Percentiles rank a stretch among this genome's conserved stretches.
These are phyloP conservation scores for Cheirogaleus major DNA, from an alignment of 2,797 vertebrate genomes.

Conservation along the genomic window DNA sequence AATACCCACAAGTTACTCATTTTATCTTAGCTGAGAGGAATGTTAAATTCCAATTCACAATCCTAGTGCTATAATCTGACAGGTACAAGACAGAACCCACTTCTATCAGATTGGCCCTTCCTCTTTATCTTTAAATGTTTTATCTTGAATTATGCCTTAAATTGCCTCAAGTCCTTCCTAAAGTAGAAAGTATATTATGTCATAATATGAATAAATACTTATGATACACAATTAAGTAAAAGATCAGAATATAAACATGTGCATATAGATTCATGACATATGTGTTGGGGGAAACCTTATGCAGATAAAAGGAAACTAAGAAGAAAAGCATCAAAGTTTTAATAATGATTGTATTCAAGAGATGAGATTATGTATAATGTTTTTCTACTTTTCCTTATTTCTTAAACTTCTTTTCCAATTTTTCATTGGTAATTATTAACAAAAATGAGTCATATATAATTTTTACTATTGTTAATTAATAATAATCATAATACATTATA, in stretches of 20 bases:
- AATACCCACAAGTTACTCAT: neutral
- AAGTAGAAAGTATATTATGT: neutral
- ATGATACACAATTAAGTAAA: neutral
- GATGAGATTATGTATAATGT: neutral
- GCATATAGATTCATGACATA: neutral
- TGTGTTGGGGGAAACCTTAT: neutral
- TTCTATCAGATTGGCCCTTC: neutral
- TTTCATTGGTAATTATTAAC: neutral
- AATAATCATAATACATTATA: neutral
- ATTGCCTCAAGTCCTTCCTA: neutral
- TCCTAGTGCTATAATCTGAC: neutral
- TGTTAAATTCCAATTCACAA: neutral
- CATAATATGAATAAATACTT: neutral
- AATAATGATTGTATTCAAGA: neutral
- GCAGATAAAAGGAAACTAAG: neutral
- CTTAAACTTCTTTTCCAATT: neutral
- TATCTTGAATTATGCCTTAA: slow-evolving; percentile 1
- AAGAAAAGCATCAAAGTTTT: neutral
- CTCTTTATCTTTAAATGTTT: neutral
- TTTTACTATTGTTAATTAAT: neutral
- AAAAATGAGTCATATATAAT: neutral
- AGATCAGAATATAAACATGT: neutral
- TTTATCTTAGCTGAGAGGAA: neutral
- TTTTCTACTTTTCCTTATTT: neutral
- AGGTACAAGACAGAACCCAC: neutral